phyloP scores from a whole-genome alignment of 2,888 invertebrate genomes.

The Alsophila aescularia region DNA sequence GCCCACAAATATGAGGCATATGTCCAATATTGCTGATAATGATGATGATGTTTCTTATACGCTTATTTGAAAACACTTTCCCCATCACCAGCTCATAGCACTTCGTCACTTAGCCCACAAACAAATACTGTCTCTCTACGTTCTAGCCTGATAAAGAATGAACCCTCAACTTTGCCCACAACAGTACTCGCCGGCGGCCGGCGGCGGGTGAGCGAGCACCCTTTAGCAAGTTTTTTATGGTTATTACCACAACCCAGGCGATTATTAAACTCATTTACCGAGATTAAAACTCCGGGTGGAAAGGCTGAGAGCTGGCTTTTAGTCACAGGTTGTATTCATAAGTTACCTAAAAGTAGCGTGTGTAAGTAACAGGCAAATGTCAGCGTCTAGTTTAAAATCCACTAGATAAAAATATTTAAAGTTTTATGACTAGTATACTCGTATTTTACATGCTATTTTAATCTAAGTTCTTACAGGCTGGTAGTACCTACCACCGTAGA shows the following conservation, averaged over 20 bases:
- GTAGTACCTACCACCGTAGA: no score
- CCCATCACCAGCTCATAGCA: no score
- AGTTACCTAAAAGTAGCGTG: neutral
- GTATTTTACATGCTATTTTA: no score
- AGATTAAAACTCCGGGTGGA: slow-evolving; percentile 25
- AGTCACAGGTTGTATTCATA: neutral
- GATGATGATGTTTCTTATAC: no score
- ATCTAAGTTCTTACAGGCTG: no score
- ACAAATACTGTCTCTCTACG: neutral
- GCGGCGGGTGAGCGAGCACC: slow-evolving; percentile 7
- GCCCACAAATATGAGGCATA: no score
- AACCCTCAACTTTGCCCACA: neutral
- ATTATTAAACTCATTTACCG: slow-evolving; percentile 34
- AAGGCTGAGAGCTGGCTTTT: slow-evolving; percentile 4
- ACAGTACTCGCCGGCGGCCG: neutral
- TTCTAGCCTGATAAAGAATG: slow-evolving; percentile 17
- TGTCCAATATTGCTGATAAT: no score
- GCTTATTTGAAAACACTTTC: no score
- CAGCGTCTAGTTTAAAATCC: no score
- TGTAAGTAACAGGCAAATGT: neutral
- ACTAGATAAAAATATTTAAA: no score
- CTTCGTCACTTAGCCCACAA: neutral
- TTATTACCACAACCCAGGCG: slow-evolving; percentile 23
- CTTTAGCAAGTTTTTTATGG: slow-evolving; percentile 30
- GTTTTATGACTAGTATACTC: no score